A percentile compares a stretch with the other conserved stretches of the same genome.
Evolutionary conservation across 2,113 vertebrate genomes (phyloP).

Genomic region (Peucedramus taeniatus): DNA sequence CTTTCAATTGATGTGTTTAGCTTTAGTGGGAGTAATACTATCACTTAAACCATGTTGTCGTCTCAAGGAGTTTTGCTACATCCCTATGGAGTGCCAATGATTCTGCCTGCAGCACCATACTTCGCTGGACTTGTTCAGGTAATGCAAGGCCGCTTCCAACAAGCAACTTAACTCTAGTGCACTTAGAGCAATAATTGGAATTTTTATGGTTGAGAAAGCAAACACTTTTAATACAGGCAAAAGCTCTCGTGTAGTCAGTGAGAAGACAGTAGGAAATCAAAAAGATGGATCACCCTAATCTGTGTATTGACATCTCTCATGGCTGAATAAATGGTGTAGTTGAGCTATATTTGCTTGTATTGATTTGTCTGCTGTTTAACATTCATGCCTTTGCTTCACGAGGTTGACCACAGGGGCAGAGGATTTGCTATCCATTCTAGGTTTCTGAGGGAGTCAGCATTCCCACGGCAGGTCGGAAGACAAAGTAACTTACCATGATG

Average conservation of each 20-base stretch:
- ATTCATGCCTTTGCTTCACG: constrained; percentile 85
- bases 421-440: constrained; percentile 77
- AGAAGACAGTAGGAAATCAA: constrained; percentile 91
- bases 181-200: constrained; percentile 90
- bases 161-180: constrained; percentile 77
- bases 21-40: constrained; percentile 63
- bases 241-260: constrained; percentile 79
- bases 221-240: constrained; percentile 89
- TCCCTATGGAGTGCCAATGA: constrained; percentile 72
- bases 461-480: constrained; percentile 68
- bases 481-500: constrained; percentile 72
- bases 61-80: constrained; percentile 76
- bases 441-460: constrained; percentile 73
- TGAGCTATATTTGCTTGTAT: constrained; percentile 97
- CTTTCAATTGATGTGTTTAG: constrained; percentile 73
- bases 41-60: constrained; percentile 70
- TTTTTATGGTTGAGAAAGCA: constrained; percentile 89
- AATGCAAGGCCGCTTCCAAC: constrained; percentile 73
- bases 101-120: constrained; percentile 71
- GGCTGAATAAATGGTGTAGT: constrained; percentile 97
- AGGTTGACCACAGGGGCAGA: constrained; percentile 85
- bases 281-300: constrained; percentile 97
- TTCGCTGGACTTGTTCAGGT: constrained; percentile 78
- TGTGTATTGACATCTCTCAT: constrained; percentile 97
- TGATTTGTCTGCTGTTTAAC: constrained; percentile 88